These are phyloP conservation scores for Chrysodeixis includens DNA, from an alignment of 2,888 invertebrate genomes.

Conservation along the genomic window DNA sequence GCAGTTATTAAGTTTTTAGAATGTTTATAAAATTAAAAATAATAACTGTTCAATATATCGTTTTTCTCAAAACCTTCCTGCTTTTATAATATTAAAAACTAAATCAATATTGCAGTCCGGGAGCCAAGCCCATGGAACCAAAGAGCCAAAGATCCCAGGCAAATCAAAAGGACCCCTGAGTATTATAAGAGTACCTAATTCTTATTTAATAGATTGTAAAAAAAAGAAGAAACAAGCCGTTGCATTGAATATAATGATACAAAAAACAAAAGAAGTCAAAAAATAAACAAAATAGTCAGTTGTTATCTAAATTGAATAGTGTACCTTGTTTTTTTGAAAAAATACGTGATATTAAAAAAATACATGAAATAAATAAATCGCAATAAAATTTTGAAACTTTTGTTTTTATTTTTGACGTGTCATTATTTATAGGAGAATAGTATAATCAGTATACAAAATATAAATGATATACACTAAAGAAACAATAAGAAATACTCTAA, in stretches of 20 bases:
- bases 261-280: constrained; percentile 54
- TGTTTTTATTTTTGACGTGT: constrained; percentile 36
- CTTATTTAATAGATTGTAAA: constrained; percentile 69
- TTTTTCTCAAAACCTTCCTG: not conserved
- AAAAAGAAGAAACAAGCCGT: constrained; percentile 69
- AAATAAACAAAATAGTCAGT: constrained; percentile 7
- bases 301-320: constrained; percentile 17
- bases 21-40: not conserved
- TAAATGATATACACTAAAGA: constrained; percentile 83
- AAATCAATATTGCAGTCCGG: constrained; percentile 62
- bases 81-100: constrained; percentile 16
- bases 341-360: constrained; percentile 23
- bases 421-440: constrained; percentile 69
- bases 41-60: not conserved
- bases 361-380: constrained; percentile 19
- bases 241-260: constrained; percentile 71
- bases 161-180: constrained; percentile 58
- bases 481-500: constrained; percentile 79
- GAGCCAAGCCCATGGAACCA: constrained; percentile 11
- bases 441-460: constrained; percentile 82
- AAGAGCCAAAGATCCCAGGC: constrained; percentile 15
- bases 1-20: constrained; percentile 7
- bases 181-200: constrained; percentile 70
- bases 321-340: constrained; percentile 20
- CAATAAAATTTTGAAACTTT: constrained; percentile 16